Percentiles rank a stretch among this genome's conserved stretches.
phyloP scores from a whole-genome alignment of 1,140 invertebrate genomes.

The Lepidurus couesii region DNA sequence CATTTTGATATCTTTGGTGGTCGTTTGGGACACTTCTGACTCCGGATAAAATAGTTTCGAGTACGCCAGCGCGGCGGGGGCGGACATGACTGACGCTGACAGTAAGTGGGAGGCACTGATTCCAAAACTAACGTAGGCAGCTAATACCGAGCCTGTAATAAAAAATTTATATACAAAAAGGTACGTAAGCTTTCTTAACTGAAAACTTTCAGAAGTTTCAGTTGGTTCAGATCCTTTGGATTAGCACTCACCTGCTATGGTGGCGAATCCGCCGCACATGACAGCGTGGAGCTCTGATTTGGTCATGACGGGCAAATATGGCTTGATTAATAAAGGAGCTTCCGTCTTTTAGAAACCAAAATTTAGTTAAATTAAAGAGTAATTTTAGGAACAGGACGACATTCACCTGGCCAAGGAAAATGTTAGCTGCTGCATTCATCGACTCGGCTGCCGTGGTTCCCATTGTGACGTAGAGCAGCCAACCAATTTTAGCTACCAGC shows the following conservation, averaged over 20 bases:
- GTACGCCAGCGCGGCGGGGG: slow-evolving; percentile 79
- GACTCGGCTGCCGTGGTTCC: slow-evolving; percentile 53
- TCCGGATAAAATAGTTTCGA: slow-evolving; percentile 90
- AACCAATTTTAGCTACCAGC: slow-evolving; percentile 47
- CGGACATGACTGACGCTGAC: slow-evolving; percentile 90
- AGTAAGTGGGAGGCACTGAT: slow-evolving; percentile 73
- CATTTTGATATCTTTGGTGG: slow-evolving; percentile 53
- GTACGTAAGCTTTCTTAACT: not conserved
- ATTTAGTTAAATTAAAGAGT: slow-evolving; percentile 29
- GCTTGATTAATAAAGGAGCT: slow-evolving; percentile 76
- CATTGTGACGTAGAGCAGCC: slow-evolving; percentile 47
- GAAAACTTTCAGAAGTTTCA: not conserved
- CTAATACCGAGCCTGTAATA: slow-evolving; percentile 69
- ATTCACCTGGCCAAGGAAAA: slow-evolving; percentile 48
- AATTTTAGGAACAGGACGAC: not conserved
- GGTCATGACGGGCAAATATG: slow-evolving; percentile 73
- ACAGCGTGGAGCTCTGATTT: slow-evolving; percentile 85
- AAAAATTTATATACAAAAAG: not conserved
- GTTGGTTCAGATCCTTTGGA: not conserved
- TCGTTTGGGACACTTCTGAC: slow-evolving; percentile 65
- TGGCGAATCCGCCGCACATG: slow-evolving; percentile 89
- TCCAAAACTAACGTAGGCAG: slow-evolving; percentile 85
- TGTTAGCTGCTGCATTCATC: slow-evolving; percentile 50
- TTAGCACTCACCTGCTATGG: slow-evolving; percentile 69
- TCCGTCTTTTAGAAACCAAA: slow-evolving; percentile 61